Percentiles rank a stretch among this genome's conserved stretches.
These are phyloP conservation scores for Hylaeus volcanicus DNA, from an alignment of 1,140 invertebrate genomes.

Conservation along the genomic window DNA sequence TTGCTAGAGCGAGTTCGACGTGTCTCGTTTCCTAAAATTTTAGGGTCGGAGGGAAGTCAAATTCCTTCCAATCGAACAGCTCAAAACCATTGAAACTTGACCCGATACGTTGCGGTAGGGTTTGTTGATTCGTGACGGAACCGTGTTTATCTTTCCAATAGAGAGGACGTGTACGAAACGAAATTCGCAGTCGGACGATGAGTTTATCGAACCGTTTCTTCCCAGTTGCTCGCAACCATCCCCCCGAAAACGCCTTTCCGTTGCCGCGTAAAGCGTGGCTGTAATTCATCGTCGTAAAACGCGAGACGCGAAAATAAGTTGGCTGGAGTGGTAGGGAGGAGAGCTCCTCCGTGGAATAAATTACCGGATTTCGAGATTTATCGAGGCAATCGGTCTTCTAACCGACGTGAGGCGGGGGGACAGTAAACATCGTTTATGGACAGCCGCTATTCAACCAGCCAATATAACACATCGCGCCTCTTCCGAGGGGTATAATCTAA, in stretches of 20 bases:
- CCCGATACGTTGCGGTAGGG: not conserved
- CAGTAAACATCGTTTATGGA: constrained; percentile 58
- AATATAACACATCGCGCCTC: constrained; percentile 51
- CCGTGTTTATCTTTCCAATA: not conserved
- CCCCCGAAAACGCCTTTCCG: not conserved
- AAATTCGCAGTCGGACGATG: not conserved
- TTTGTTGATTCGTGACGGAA: not conserved
- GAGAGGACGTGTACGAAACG: not conserved
- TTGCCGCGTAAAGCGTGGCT: not conserved
- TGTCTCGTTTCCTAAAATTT: no score
- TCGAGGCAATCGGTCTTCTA: constrained; percentile 8
- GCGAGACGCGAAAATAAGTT: not conserved
- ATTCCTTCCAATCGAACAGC: no score
- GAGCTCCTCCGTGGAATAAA: constrained; percentile 1
- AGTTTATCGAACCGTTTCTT: not conserved
- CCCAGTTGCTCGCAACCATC: no score
- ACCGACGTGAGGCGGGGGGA: not conserved
- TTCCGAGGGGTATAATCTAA: constrained; percentile 52
- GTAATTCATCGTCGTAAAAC: constrained; percentile 6
- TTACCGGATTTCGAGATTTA: constrained; percentile 21
- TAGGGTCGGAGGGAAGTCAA: no score
- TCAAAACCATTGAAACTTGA: no score
- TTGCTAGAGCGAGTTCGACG: no score
- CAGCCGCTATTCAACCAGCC: constrained; percentile 49
- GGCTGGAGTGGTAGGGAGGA: no score